Base-by-base conservation (phyloP, 2,797 vertebrate genomes). In the Fistularia tabacaria region DNA sequence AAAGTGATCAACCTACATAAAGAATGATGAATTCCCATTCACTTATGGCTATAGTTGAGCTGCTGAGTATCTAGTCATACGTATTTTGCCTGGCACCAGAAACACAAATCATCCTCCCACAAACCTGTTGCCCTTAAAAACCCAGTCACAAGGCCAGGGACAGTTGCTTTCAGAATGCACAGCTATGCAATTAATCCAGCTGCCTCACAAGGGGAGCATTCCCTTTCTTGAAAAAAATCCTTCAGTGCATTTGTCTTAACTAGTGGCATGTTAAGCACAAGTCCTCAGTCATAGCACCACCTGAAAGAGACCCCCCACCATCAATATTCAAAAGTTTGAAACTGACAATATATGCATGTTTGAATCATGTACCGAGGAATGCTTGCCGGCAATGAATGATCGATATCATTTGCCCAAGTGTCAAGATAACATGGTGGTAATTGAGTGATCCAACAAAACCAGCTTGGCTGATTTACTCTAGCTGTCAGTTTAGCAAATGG, bases 151-250 rank as follows among this genome's bases (percentile, higher is more conserved):
- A 71, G 36, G 76, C 71, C 51, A 51, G 14, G 64, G 71, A 77
- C 86, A 89, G 85, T 85, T 88, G 87, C 52, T 75, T 73, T 57
- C 25, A 25, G 25, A 25, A 2, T 61, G 56, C 15, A 40, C 39
- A 81, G 73, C 65, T 85, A 86, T 85, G 74, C 64, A 49, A 57
- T 66, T 15, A 7, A 84, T 85, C 57, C 10, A 46, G 51, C 54
- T 36, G 38, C 39, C 55, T 79, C 85, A 79, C 84, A 84, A 77
- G 63, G 85, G 84, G 72, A 68, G 67, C 74, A 78, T 76, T 85
- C 84, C 64, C 69, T 53, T 71, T 74, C 65, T 69, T 57, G 11
- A 71, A 66, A 56, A 63, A 64, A 75, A 59, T 57, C 57, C 14
- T 39, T 39, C 37, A 47, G 36, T 39, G 49, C 68, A 69, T 74